Percentiles rank a stretch among this genome's conserved stretches.
Evolutionary conservation across 2,888 invertebrate species (phyloP).

Genomic region (Cotesia congregata): DNA sequence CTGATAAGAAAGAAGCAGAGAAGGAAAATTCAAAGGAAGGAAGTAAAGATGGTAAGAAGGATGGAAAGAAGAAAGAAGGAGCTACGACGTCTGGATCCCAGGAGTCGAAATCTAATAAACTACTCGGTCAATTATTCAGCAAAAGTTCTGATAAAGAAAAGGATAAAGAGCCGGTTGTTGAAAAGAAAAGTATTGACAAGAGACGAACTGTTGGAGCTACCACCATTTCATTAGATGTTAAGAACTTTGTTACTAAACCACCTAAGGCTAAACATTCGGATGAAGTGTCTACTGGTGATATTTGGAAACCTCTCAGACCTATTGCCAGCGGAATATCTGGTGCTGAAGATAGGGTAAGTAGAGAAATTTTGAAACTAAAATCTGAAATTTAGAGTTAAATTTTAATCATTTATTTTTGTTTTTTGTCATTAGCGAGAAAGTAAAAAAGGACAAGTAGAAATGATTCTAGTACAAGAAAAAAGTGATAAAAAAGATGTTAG

Average conservation of each 20-base stretch:
- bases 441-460: conserved; percentile 79
- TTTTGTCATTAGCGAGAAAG: conserved; percentile 75
- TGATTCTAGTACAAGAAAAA: conserved; percentile 76
- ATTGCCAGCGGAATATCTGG: conserved; percentile 78
- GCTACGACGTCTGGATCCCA: conserved; percentile 49
- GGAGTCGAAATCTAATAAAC: conserved; percentile 68
- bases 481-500: conserved; percentile 76
- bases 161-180: conserved; percentile 70
- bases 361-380: neutral
- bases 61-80: conserved; percentile 57
- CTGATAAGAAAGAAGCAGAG: conserved; percentile 63
- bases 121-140: conserved; percentile 72
- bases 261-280: conserved; percentile 71
- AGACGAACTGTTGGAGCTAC: conserved; percentile 79
- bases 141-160: conserved; percentile 73
- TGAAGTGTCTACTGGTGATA: conserved; percentile 77
- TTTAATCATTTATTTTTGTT: conserved; percentile 15
- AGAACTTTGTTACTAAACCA: conserved; percentile 76
- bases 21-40: conserved; percentile 64
- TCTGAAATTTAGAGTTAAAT: conserved; percentile 5
- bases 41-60: conserved; percentile 53
- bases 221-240: conserved; percentile 78
- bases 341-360: conserved; percentile 71
- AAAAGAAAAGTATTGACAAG: conserved; percentile 74
- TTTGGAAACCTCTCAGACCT: conserved; percentile 79